A percentile compares a stretch with the other conserved stretches of the same genome.
Conservation (phyloP, 30 jellyfish, hydroid and myxozoan genomes). For the Cassiopea xamachana region DNA sequence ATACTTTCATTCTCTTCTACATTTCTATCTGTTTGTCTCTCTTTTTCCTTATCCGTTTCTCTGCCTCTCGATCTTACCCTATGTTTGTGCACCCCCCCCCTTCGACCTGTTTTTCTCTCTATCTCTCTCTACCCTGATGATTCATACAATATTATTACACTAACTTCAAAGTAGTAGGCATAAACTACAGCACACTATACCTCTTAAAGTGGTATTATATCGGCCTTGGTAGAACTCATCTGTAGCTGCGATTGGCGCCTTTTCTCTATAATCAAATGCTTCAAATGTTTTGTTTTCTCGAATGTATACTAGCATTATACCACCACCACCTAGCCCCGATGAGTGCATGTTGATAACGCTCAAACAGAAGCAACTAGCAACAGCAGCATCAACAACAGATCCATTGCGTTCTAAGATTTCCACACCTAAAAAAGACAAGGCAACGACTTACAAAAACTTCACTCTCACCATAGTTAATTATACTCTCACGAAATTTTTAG, state of each 20-base stretch:
- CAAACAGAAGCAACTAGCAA: conserved; percentile 89
- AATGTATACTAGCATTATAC: conserved; percentile 86
- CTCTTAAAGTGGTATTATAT: conserved; percentile 56
- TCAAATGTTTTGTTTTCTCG: conserved; percentile 82
- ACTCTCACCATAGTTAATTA: neutral
- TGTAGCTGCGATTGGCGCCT: conserved; percentile 86
- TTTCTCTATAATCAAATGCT: conserved; percentile 83
- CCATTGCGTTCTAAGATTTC: conserved; percentile 84
- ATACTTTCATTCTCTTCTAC: too few relatives aligned
- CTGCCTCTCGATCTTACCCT: too few relatives aligned
- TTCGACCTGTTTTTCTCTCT: too few relatives aligned
- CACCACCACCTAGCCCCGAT: conserved; percentile 98
- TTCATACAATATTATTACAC: too few relatives aligned
- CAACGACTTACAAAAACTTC: neutral
- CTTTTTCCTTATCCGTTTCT: too few relatives aligned
- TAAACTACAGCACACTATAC: neutral
- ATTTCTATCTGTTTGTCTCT: too few relatives aligned
- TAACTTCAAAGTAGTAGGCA: too few relatives aligned
- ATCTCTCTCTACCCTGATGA: too few relatives aligned
- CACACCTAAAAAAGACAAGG: conserved; percentile 47
- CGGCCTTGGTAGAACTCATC: conserved; percentile 55
- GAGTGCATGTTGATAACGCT: conserved; percentile 93
- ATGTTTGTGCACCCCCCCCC: too few relatives aligned
- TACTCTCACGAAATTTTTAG: neutral
- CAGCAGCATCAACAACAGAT: conserved; percentile 94